Evolutionary conservation across 2,113 vertebrate species (phyloP).

Genomic region (Hippoglossus stenolepis): DNA sequence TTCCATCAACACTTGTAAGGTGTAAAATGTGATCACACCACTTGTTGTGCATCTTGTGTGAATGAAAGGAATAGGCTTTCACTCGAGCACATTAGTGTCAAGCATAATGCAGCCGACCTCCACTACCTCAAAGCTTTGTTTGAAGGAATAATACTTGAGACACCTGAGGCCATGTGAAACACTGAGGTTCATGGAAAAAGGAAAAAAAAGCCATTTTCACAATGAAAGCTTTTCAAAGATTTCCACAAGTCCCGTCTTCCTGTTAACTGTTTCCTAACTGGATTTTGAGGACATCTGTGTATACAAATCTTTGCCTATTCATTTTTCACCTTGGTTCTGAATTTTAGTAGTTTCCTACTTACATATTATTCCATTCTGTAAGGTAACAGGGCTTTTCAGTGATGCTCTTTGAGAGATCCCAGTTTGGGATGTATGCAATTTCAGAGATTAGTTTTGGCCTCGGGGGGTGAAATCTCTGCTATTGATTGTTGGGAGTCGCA

Average conservation of each 20-base stretch:
- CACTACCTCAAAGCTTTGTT: constrained; percentile 10
- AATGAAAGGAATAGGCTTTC: constrained; percentile 6
- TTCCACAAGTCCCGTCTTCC: neutral
- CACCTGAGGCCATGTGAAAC: constrained; percentile 30
- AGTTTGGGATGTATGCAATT: neutral
- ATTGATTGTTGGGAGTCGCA: constrained; percentile 6
- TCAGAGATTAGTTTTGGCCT: no score
- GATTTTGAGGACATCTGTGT: neutral
- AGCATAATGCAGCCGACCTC: constrained; percentile 2
- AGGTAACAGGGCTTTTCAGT: no score
- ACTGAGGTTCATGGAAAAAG: neutral
- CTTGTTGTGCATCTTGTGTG: neutral
- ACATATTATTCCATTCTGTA: no score
- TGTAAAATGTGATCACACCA: neutral
- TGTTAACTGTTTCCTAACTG: neutral
- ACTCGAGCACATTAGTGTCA: neutral
- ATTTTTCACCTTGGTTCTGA: neutral
- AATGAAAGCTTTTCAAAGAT: neutral
- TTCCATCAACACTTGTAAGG: neutral
- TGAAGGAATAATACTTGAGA: neutral
- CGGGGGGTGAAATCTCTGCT: neutral
- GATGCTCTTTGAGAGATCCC: neutral
- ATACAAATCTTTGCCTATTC: neutral
- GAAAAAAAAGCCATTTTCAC: neutral
- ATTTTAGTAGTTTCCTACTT: no score